These are phyloP conservation scores for Lophius piscatorius DNA, from an alignment of 2,113 vertebrate species.

Conservation along the genomic window DNA sequence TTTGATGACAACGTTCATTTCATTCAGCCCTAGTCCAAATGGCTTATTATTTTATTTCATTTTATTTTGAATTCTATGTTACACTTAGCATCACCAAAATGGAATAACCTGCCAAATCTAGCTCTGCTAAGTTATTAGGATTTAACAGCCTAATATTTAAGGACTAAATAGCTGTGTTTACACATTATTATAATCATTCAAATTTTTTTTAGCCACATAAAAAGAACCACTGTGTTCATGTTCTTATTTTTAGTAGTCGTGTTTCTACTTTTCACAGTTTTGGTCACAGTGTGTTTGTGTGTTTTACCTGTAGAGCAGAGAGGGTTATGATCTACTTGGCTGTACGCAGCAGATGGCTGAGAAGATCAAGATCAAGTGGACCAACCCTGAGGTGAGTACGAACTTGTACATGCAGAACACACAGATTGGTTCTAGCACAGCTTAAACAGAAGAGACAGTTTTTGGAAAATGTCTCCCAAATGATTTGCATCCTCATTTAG, in stretches of 20 bases:
- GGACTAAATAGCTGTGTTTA: not conserved
- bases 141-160: not conserved
- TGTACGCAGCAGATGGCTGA: slow-evolving; percentile 86
- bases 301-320: slow-evolving; percentile 78
- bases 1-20: too few species aligned
- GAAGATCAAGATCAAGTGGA: slow-evolving; percentile 88
- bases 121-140: too few species aligned
- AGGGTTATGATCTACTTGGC: slow-evolving; percentile 82
- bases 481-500: slow-evolving; percentile 18
- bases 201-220: not conserved
- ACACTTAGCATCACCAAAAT: too few species aligned
- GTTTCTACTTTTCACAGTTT: slow-evolving; percentile 31
- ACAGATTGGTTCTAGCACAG: not conserved
- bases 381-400: slow-evolving; percentile 85
- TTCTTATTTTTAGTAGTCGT: not conserved
- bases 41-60: too few species aligned
- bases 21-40: too few species aligned
- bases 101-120: too few species aligned
- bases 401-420: slow-evolving; percentile 11
- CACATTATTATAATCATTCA: too few species aligned
- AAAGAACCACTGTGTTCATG: not conserved
- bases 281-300: slow-evolving; percentile 36
- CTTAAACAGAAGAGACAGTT: not conserved
- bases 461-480: not conserved
- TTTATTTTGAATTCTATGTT: too few species aligned